Conservation (phyloP, 2,113 vertebrate genomes). For the Merops nubicus region DNA sequence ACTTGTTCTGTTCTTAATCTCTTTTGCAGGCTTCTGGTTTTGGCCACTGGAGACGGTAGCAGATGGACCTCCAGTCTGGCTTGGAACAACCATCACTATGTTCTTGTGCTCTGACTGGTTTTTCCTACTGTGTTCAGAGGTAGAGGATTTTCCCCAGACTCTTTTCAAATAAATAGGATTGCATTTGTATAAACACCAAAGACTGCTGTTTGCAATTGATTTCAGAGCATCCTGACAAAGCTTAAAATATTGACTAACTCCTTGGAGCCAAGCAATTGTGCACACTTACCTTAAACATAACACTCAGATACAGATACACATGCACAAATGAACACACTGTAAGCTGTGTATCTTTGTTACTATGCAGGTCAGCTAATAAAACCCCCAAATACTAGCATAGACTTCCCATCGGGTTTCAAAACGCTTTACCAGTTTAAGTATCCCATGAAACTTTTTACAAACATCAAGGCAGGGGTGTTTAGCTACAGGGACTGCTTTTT, state of each 20-base stretch:
- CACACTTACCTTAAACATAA: background rate
- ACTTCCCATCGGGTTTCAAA: background rate
- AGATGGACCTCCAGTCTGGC: background rate
- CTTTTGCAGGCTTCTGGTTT: background rate
- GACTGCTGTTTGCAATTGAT: background rate
- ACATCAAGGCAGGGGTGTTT: background rate
- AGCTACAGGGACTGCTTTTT: background rate
- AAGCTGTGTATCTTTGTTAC: background rate
- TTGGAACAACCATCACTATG: background rate
- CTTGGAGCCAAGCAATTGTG: background rate
- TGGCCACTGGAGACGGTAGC: background rate
- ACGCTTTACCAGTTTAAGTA: background rate
- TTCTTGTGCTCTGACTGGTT: background rate
- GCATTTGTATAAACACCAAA: background rate
- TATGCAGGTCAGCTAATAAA: background rate
- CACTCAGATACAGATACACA: accelerated
- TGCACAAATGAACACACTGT: background rate
- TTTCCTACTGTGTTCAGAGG: background rate
- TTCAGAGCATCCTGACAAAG: conserved; percentile 1
- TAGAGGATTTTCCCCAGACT: background rate
- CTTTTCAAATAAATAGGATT: background rate
- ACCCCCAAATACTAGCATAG: accelerated
- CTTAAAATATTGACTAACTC: conserved; percentile 19
- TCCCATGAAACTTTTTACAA: background rate
- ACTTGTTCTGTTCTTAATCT: background rate